Base-by-base conservation (phyloP, 2,797 vertebrate genomes). In the Dipus sagitta region DNA sequence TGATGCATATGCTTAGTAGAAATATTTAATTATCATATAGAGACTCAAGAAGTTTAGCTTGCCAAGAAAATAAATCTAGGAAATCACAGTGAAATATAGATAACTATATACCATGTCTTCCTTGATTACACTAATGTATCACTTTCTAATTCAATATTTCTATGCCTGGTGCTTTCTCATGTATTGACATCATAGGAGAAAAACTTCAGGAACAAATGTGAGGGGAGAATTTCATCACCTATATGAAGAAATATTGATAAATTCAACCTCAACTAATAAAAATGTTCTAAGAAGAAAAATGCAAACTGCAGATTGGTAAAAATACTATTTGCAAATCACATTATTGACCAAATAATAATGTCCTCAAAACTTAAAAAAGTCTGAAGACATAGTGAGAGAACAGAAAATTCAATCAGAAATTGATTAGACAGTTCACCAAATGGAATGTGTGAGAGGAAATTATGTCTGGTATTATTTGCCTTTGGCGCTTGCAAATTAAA, bases 41-140 rank as follows among this genome's bases (percentile, higher is more conserved):
- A 34, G 42, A 79, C 34, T 71, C 26, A 76, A 93, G 86, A 86
- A 82, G 60, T 83, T 87, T 92, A 85, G 26, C 26, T 92, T 83
- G 24, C 5, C 24, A 42, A 87, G 24, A 65, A 65, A 86, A 71
- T 71, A 92, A 90, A 88, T 82, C 80, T 70, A 8, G 24, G 4
- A 86, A n/a, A 78, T 2, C 14, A 2, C 11, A 77, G 67, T 72
- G 30, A 42, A 95, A 86, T 88, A 72, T 70, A 70, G 0, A 42
- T 7, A 71, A 83, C 12, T 67, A 2, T 54, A 75, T 42, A 82
- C 86, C 81, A 74, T 74, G n/a, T 64, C 20, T 81, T 93, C 28
- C 34, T 42, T 85, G 30, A 85, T 65, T 18, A 6, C 10, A 62
- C 3, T 81, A 91, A 70, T 65, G 3, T 88, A 62, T 77, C 21